A percentile compares a stretch with the other conserved stretches of the same genome.
Conservation (phyloP, 2,888 invertebrate genomes). For the Agrenia bidenticulata region DNA sequence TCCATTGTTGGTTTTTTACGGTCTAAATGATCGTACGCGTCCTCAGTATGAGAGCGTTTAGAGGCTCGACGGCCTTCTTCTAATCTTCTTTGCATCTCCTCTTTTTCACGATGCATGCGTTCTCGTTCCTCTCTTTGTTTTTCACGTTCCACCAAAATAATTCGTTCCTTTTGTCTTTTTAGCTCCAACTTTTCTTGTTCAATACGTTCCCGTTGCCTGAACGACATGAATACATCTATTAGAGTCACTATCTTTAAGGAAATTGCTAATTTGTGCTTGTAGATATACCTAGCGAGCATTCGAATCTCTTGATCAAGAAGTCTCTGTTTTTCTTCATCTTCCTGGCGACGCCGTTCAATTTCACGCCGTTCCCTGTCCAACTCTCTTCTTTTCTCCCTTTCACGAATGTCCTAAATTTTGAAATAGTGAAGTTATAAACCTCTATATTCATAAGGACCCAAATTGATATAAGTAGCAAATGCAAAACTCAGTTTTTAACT, state of each 20-base stretch:
- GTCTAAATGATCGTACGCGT: slow-evolving; percentile 16
- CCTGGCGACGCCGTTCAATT: slow-evolving; percentile 60
- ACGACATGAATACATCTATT: not conserved
- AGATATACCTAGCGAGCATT: slow-evolving; percentile 12
- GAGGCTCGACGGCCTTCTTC: slow-evolving; percentile 28
- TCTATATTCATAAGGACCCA: not conserved
- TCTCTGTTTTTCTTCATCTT: slow-evolving; percentile 71
- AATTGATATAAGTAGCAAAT: no score
- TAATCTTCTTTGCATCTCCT: slow-evolving; percentile 70
- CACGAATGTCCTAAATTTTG: slow-evolving; percentile 77
- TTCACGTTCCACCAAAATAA: slow-evolving; percentile 76
- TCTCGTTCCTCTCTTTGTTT: slow-evolving; percentile 70
- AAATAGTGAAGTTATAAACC: not conserved
- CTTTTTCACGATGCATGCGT: slow-evolving; percentile 66
- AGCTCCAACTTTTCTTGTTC: slow-evolving; percentile 86
- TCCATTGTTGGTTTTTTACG: slow-evolving; percentile 26
- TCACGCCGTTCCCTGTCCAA: slow-evolving; percentile 68
- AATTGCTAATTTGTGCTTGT: no score
- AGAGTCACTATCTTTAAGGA: not conserved
- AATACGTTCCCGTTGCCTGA: slow-evolving; percentile 77
- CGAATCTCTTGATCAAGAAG: slow-evolving; percentile 17
- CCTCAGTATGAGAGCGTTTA: slow-evolving; percentile 41
- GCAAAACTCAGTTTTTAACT: no score
- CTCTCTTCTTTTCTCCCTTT: slow-evolving; percentile 78
- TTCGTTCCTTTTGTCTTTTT: slow-evolving; percentile 14